Percentiles rank a stretch among this genome's conserved stretches.
Conservation (phyloP, 2,797 vertebrate species). For the Tinamus major region DNA sequence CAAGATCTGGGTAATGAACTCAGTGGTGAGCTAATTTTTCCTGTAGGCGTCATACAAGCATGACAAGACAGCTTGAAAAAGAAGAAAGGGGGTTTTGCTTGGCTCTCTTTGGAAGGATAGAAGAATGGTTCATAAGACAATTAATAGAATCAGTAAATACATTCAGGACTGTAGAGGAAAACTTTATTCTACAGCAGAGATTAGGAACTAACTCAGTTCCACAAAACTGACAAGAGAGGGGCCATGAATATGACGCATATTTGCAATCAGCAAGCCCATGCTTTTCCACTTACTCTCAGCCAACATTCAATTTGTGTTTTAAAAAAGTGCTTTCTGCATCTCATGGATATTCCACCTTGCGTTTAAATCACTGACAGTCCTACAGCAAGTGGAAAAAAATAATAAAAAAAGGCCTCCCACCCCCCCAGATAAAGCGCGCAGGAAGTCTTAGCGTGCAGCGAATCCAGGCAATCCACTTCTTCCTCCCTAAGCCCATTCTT, state of each 20-base stretch:
- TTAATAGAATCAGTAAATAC: neutral
- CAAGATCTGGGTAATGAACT: neutral
- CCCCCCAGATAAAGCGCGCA: neutral
- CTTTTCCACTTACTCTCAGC: neutral
- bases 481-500: neutral
- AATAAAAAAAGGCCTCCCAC: fast-evolving
- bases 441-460: neutral
- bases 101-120: neutral
- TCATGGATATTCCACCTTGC: neutral
- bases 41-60: neutral
- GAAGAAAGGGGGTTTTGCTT: neutral
- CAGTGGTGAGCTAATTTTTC: neutral
- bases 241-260: neutral
- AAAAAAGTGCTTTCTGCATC: neutral
- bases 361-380: neutral
- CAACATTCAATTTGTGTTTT: neutral
- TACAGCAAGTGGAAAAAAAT: neutral
- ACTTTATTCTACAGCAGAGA: neutral
- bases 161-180: neutral
- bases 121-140: neutral
- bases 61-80: neutral
- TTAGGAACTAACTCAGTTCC: neutral
- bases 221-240: neutral
- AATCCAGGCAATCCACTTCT: neutral
- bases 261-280: neutral